Conservation (phyloP, 2,888 invertebrate genomes). For the Cremastobaeus sp. region DNA sequence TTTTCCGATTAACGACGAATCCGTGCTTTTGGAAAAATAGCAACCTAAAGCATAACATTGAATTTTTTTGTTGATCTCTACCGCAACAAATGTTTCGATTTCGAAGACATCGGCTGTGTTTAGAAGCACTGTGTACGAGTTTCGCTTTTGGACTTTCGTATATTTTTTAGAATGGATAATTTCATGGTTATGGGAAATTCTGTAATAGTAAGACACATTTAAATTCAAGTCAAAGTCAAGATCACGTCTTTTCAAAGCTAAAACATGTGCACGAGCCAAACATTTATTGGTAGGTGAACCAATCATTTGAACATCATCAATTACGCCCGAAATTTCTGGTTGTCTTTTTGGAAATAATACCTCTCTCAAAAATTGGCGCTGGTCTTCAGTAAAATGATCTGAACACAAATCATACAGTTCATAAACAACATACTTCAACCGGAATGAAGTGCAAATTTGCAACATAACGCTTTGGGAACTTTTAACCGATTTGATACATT, state of each 20-base stretch:
- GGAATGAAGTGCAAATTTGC: slow-evolving; percentile 39
- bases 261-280: slow-evolving; percentile 24
- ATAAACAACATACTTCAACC: neutral
- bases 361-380: neutral
- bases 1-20: too few species aligned
- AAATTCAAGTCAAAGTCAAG: slow-evolving; percentile 23
- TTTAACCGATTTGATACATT: slow-evolving; percentile 25
- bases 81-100: slow-evolving; percentile 16
- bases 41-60: slow-evolving; percentile 22
- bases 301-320: slow-evolving; percentile 6
- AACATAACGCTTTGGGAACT: slow-evolving; percentile 40
- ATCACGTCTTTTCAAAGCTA: slow-evolving; percentile 39
- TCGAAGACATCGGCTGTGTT: slow-evolving; percentile 10
- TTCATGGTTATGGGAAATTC: slow-evolving; percentile 5
- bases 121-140: slow-evolving; percentile 26
- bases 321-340: neutral
- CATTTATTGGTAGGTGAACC: neutral
- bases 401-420: neutral
- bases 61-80: neutral
- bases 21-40: too few species aligned
- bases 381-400: neutral
- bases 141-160: slow-evolving; percentile 32
- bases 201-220: slow-evolving; percentile 5
- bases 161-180: slow-evolving; percentile 27
- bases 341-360: slow-evolving; percentile 1